Evolutionary conservation across 2,888 invertebrate genomes (phyloP).

Genomic region (Hipparchia sbordonii): DNA sequence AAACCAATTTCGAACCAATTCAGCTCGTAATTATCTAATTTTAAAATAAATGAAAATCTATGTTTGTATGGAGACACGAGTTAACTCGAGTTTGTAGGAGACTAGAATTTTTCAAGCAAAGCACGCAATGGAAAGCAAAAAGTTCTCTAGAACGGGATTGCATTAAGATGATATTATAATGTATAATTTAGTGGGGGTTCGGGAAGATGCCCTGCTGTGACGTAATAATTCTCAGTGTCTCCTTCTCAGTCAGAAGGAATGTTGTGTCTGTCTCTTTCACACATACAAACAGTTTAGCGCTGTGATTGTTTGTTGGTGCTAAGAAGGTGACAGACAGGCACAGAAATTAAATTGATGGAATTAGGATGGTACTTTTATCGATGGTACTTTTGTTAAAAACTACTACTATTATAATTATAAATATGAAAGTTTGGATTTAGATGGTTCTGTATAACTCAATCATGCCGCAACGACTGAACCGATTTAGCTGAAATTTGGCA

Average conservation of each 20-base stretch:
- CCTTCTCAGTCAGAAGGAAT: constrained; percentile 74
- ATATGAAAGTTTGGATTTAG: no score
- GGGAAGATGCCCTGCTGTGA: constrained; percentile 77
- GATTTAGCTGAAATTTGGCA: no score
- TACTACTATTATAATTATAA: no score
- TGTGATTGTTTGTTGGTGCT: constrained; percentile 62
- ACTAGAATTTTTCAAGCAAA: constrained; percentile 31
- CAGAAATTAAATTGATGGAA: not conserved
- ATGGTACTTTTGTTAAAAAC: no score
- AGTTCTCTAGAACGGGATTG: not conserved
- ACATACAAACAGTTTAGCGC: constrained; percentile 75
- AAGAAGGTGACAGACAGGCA: constrained; percentile 44
- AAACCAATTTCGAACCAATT: no score
- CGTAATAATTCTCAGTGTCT: constrained; percentile 77
- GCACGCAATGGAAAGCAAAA: constrained; percentile 44
- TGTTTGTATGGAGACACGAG: no score
- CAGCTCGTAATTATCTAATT: no score
- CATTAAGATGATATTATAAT: constrained; percentile 16
- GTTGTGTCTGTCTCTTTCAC: constrained; percentile 72
- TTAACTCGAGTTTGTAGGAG: no score
- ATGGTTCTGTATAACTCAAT: no score
- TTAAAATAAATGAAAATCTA: no score
- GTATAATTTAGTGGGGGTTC: constrained; percentile 36
- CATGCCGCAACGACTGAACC: no score
- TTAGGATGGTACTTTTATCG: no score